Evolutionary conservation across 1,140 invertebrate species (phyloP).

Genomic region (Bombus cullumanus): DNA sequence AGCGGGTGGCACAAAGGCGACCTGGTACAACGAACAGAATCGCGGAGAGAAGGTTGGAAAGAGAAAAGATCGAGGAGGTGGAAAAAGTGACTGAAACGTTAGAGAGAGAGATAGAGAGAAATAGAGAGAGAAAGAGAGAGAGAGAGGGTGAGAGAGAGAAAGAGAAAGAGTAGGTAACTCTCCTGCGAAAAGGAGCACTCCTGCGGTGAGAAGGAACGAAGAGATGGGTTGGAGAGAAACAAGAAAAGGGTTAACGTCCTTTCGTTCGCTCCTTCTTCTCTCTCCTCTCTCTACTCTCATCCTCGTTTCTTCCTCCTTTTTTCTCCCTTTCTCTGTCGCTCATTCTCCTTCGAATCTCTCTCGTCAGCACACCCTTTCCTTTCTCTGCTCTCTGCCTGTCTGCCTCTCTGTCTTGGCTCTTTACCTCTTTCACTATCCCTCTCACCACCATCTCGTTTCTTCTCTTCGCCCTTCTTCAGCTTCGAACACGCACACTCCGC

Average conservation of each 20-base stretch:
- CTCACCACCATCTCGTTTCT: slow-evolving; percentile 23
- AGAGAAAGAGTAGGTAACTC: slow-evolving; percentile 38
- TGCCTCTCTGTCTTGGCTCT: background rate
- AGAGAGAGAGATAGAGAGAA: slow-evolving; percentile 18
- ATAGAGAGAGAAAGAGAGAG: background rate
- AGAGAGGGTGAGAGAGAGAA: background rate
- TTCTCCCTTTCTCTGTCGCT: slow-evolving; percentile 16
- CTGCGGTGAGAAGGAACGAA: slow-evolving; percentile 52
- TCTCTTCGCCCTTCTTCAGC: slow-evolving; percentile 36
- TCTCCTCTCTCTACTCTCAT: slow-evolving; percentile 43
- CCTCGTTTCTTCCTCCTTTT: slow-evolving; percentile 3
- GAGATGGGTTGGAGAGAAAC: slow-evolving; percentile 64
- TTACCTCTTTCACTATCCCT: slow-evolving; percentile 23
- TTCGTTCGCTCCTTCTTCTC: slow-evolving; percentile 70
- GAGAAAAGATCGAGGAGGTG: slow-evolving; percentile 34
- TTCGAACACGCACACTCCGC: background rate
- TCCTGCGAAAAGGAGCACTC: slow-evolving; percentile 59
- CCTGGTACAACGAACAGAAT: slow-evolving; percentile 5
- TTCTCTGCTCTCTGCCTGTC: slow-evolving; percentile 12
- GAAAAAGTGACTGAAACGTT: slow-evolving; percentile 44
- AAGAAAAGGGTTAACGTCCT: slow-evolving; percentile 77
- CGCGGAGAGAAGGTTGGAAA: slow-evolving; percentile 30
- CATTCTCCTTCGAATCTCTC: slow-evolving; percentile 43
- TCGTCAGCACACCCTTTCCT: slow-evolving; percentile 28
- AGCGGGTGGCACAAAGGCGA: slow-evolving; percentile 29